A percentile compares a stretch with the other conserved stretches of the same genome.
phyloP scores from a whole-genome alignment of 1,140 invertebrate species.

The Ridgeia piscesae region DNA sequence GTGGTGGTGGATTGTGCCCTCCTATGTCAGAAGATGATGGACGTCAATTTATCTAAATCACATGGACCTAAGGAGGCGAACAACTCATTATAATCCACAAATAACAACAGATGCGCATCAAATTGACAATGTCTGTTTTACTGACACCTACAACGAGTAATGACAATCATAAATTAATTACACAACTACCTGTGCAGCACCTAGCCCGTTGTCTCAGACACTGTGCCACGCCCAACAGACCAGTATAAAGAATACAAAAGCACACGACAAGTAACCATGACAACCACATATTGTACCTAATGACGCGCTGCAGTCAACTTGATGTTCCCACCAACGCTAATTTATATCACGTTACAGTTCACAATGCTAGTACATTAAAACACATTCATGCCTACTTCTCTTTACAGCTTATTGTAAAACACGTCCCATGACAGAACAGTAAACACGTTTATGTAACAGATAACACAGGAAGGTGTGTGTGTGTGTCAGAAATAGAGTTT shows the following conservation, averaged over 20 bases:
- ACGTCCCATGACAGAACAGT: neutral
- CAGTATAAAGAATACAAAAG: slow-evolving; percentile 1
- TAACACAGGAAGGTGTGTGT: neutral
- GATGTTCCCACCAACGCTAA: neutral
- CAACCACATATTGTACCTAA: neutral
- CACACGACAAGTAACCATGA: neutral
- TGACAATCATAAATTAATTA: slow-evolving; percentile 1
- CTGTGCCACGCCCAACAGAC: neutral
- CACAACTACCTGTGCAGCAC: neutral
- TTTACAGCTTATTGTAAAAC: neutral
- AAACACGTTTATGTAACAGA: neutral
- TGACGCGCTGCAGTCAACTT: neutral
- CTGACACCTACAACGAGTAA: neutral
- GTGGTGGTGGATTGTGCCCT: no score
- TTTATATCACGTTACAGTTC: neutral
- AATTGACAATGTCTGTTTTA: slow-evolving; percentile 6
- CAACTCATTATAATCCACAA: no score
- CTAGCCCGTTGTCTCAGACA: neutral
- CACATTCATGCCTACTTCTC: neutral
- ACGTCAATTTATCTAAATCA: no score
- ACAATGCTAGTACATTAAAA: neutral
- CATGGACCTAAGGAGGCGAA: no score
- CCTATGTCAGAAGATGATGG: no score
- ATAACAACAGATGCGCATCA: neutral
- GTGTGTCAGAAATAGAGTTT: no score